Base-by-base conservation (phyloP, 2,113 vertebrate species). In the Barbus barbus region DNA sequence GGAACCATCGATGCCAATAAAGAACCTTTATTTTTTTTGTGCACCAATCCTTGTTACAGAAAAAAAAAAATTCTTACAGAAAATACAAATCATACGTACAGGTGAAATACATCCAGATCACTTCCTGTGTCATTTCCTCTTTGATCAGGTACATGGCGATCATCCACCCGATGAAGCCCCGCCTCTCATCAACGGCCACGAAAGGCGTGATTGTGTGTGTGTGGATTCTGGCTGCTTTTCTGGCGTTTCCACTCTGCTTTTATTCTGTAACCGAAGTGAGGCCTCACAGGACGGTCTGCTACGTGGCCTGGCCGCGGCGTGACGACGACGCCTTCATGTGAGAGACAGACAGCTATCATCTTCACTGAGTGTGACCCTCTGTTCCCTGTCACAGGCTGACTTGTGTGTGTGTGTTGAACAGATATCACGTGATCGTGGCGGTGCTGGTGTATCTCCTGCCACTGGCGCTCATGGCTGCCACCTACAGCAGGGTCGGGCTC, bases 71-170 rank as follows among this genome's bases (percentile, higher is more conserved):
- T n/a, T n/a, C n/a, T n/a, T n/a, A n/a, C n/a, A n/a, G n/a, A n/a
- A n/a, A n/a, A n/a, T n/a, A n/a, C n/a, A n/a, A n/a, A n/a, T n/a
- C n/a, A 38, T 38, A 38, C 11, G 38, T 41, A 41, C 38, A 41
- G 38, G 38, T 41, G 9, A 41, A 41, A 44, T 12, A 44, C 6
- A 0, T 31, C 12, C 61, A 65, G 31, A 18, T 83, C 26, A 83
- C 16, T 81, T 44, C 60, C 12, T 44, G 63, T 81, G 33, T 82
- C 81, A 82, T 56, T 75, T 80, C 75, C 69, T 87, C 22, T 86
- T 22, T 36, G 24, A 83, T 1, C 90, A 96, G 96, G 90, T 96
- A 96, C 90, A 92, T 96, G 94, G 96, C 96, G 9, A 96, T 96
- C 88, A 96, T 96, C 84, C 95, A 96, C 72, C 96, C 96, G 0